Evolutionary conservation across 2,797 vertebrate species (phyloP).

Genomic region (Anguilla megastoma): DNA sequence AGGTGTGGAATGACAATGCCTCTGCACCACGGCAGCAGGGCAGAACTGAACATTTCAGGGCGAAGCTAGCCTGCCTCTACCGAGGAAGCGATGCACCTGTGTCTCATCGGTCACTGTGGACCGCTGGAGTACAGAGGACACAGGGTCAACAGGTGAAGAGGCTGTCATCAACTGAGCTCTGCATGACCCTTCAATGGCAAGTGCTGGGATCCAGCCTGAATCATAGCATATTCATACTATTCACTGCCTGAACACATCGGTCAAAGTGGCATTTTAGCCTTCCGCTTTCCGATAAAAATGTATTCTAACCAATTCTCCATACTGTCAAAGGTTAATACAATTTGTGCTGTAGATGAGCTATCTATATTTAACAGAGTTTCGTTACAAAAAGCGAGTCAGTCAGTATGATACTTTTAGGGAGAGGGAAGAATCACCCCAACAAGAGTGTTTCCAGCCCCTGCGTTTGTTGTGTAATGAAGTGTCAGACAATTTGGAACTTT

Average conservation of each 20-base stretch:
- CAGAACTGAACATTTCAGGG: background rate
- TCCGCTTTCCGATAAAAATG: background rate
- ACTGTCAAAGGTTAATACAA: background rate
- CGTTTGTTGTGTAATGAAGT: background rate
- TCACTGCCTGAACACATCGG: background rate
- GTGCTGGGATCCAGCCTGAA: background rate
- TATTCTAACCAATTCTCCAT: background rate
- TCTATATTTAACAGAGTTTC: background rate
- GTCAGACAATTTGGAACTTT: background rate
- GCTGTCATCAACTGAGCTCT: background rate
- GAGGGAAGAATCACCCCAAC: background rate
- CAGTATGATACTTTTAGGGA: background rate
- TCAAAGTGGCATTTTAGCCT: background rate
- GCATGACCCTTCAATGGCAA: background rate
- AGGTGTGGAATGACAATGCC: conserved; percentile 55
- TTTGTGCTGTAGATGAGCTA: background rate
- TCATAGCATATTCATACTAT: background rate
- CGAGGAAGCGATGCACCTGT: conserved; percentile 36
- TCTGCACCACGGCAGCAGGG: conserved; percentile 37
- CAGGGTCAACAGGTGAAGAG: conserved; percentile 45
- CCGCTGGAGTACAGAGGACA: conserved; percentile 51
- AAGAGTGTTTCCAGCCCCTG: background rate
- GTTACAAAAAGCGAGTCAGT: background rate
- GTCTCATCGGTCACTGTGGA: conserved; percentile 44
- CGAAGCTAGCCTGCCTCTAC: background rate